Evolutionary conservation across 2,797 vertebrate species (phyloP).

Genomic region (Centropyge bicolor): DNA sequence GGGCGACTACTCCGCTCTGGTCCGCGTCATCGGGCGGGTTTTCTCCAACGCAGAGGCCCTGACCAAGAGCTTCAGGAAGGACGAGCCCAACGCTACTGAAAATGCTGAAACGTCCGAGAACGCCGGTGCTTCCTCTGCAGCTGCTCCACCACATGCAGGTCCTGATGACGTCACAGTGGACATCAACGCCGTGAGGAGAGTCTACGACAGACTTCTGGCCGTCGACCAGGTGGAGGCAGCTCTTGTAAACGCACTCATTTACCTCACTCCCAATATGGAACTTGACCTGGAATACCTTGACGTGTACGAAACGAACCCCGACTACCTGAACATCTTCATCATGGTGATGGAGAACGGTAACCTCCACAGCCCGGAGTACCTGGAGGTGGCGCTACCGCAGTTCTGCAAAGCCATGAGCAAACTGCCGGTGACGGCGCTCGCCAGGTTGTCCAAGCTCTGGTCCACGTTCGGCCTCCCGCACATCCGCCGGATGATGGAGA

Average conservation of each 20-base stretch:
- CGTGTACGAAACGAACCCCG: slow-evolving; percentile 93
- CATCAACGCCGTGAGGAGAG: slow-evolving; percentile 91
- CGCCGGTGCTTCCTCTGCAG: slow-evolving; percentile 85
- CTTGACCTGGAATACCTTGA: slow-evolving; percentile 98
- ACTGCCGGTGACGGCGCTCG: slow-evolving; percentile 92
- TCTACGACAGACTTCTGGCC: slow-evolving; percentile 92
- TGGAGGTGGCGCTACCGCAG: slow-evolving; percentile 95
- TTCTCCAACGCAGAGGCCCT: slow-evolving; percentile 96
- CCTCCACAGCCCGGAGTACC: slow-evolving; percentile 98
- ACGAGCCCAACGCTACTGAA: slow-evolving; percentile 87
- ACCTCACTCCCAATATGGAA: slow-evolving; percentile 96
- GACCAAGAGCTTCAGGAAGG: slow-evolving; percentile 94
- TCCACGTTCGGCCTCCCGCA: slow-evolving; percentile 89
- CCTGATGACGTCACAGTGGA: slow-evolving; percentile 90
- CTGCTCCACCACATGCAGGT: slow-evolving; percentile 84
- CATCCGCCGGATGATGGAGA: slow-evolving; percentile 96
- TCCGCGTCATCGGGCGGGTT: slow-evolving; percentile 92
- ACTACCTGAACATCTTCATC: slow-evolving; percentile 97
- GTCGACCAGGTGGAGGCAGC: slow-evolving; percentile 95
- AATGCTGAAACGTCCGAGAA: slow-evolving; percentile 85
- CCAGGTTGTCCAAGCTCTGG: slow-evolving; percentile 93
- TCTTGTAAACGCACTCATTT: slow-evolving; percentile 95
- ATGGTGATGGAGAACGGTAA: slow-evolving; percentile 98
- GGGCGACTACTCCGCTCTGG: slow-evolving; percentile 93
- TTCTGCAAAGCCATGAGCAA: slow-evolving; percentile 99